Base-by-base conservation (phyloP, 2,113 vertebrate species). In the Rhinopomastus cyanomelas region DNA sequence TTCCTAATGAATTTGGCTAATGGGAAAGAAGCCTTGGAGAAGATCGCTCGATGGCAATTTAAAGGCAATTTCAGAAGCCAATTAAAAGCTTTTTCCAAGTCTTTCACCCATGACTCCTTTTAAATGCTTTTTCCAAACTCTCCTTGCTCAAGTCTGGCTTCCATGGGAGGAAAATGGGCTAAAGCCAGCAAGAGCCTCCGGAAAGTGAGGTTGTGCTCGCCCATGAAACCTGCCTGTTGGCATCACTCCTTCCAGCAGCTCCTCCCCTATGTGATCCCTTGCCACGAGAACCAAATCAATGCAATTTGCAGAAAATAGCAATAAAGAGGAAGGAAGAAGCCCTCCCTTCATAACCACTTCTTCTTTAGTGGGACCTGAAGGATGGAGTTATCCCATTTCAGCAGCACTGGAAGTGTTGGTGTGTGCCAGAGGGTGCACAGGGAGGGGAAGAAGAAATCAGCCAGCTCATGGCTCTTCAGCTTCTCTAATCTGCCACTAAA, bases 401-500 rank as follows among this genome's bases (percentile, higher is more conserved):
- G 32, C 68, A 72, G 49, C 30, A 30, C 39, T 52, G 46, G 48
- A 75, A 42, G 6, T 66, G 16, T 42, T 3, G 1, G 7, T 12
- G 7, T 7, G 21, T 76, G 32, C 49, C n/a, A 61, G 53, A 64
- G 37, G 18, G 21, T 36, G 46, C 51, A 39, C 23, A 46, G 46
- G n/a, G 12, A 51, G 5, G 12, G 52, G n/a, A 88, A 77, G 36
- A 62, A 87, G 61, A 44, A 44, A 12, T 42, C 42, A 68, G 13
- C 11, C 1, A 3, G 15, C 26, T 83, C 0, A 0, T 59, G 68
- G 25, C 10, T 64, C 59, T 51, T 25, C 69, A 55, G 2, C 16
- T 76, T 77, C 49, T 55, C 64, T 34, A 65, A 7, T 19, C 20
- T 27, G 26, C 12, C 29, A 36, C n/a, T 20, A 11, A 65, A 60